Evolutionary conservation across 2,113 vertebrate genomes (phyloP), one percentile per base, ranked within the genome.

Genomic region (Triplophysa siluroides): DNA sequence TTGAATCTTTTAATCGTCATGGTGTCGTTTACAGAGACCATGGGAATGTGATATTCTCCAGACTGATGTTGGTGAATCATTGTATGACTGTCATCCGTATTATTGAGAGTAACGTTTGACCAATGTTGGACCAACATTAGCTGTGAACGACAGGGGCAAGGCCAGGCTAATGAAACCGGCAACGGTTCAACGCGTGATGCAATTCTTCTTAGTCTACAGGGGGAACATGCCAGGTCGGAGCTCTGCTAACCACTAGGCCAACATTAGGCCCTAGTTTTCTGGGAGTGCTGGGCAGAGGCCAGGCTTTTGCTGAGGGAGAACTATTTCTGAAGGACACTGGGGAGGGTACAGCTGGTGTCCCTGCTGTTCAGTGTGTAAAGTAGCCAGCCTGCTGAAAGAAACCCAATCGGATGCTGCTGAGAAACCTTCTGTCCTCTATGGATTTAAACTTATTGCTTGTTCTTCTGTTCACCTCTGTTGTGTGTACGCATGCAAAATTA

Each of bases 281-380:
- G 61, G 76, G 38, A 65, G 26, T 56, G 56, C 69, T 90, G 83
- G 81, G 71, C 47, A 58, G 3, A 43, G 80, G 80, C 83, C 83
- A 86, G 78, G 41, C 71, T 78, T 64, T 60, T 75, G 74, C 78
- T 85, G 84, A 72, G 78, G 79, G 83, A 86, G 86, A 66, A 80
- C 82, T 83, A 78, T 87, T 86, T 88, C 79, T 90, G 88, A 88
- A 84, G 63, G 85, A 86, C 80, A 90, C 66, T 78, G 76, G 87
- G 83, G 83, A 88, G 85, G 83, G 77, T 86, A 77, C 90, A 91
- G 86, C 88, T 91, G 89, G 85, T 87, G 80, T 77, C 85, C 80
- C 77, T 84, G 87, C 85, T 88, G 86, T 81, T 79, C 74, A 82
- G 73, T 21, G 77, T 83, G 80, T 80, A 73, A 65, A 50, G 52